Base-by-base conservation (phyloP, 37 sponge, comb jelly and placozoan species). In the Corticium candelabrum region DNA sequence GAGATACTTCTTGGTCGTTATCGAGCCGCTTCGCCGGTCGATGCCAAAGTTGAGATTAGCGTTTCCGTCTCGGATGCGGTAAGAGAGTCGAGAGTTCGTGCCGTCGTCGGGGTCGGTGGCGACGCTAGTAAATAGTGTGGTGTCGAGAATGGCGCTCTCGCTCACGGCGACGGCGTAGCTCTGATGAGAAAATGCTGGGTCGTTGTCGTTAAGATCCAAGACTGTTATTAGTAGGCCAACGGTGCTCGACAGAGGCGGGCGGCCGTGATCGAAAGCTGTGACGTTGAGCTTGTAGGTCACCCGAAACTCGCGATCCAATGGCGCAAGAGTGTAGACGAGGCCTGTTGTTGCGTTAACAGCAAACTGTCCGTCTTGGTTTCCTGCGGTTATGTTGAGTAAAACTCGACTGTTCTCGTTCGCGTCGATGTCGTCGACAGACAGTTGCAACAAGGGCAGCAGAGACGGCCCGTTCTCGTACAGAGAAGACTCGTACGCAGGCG, bases 31-130 rank as follows among this genome's bases (percentile, higher is more conserved):
- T 21, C 67, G 37, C 37, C 77, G 67, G 75, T 80, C 79, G 1
- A 91, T 86, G 67, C 7, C 2, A 69, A 91, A 91, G 11, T 72
- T n/a, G 56, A 41, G 80, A 15, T 39, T 74, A 0, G 67, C 29
- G 40, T 88, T 75, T 68, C 88, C 89, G 39, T 85, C 75, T 37
- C 74, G 40, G 67, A 91, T 78, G 69, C 72, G 70, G 70, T 79
- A 94, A 35, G 67, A 77, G 0, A 90, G 86, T 21, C 84, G 84
- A 39, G 85, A 39, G 68, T 94, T 94, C 33, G 75, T 40, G 68
- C 88, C 90, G 1, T 74, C 68, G 75, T 94, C 94, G n/a, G 56
- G 35, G 69, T 94, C 94, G 33, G 39, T 31, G 29, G 83, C 94
- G 1, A 41, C 32, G 29, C 85, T 41, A 1, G n/a, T 39, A 0